Percentiles rank a stretch among this genome's conserved stretches.
Evolutionary conservation across 2,113 vertebrate species (phyloP).

Genomic region (Onychorhynchus coronatus): DNA sequence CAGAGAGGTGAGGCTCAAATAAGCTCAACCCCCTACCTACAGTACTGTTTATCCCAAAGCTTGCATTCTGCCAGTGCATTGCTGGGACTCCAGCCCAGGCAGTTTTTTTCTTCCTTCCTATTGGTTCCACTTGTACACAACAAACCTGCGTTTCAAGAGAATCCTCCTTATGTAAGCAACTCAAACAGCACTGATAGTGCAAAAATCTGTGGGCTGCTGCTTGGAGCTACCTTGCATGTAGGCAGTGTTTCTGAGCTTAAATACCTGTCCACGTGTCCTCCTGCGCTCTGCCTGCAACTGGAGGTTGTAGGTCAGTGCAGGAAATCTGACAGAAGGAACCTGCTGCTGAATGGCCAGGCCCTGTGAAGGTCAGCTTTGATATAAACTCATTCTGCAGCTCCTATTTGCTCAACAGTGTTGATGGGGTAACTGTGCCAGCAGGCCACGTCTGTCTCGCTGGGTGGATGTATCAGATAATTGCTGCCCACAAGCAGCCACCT

Average conservation of each 20-base stretch:
- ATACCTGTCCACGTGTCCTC: not conserved
- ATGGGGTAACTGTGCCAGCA: not conserved
- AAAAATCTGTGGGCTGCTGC: not conserved
- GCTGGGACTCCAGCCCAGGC: not conserved
- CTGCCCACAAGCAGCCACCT: not conserved
- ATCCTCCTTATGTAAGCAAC: not conserved
- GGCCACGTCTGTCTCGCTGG: fast-evolving
- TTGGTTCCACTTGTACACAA: not conserved
- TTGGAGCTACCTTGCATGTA: not conserved
- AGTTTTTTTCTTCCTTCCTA: not conserved
- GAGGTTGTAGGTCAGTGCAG: not conserved
- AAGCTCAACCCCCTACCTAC: not conserved
- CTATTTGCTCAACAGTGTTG: not conserved
- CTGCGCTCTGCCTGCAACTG: not conserved
- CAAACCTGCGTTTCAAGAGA: not conserved
- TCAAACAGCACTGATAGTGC: not conserved
- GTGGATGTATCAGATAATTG: not conserved
- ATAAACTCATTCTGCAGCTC: not conserved
- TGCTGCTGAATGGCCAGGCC: not conserved
- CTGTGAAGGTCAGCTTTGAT: not conserved
- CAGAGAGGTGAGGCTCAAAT: conserved; percentile 80
- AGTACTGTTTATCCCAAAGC: not conserved
- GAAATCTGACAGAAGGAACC: not conserved
- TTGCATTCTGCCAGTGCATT: not conserved
- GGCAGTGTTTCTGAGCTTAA: not conserved